Conservation (phyloP, 2,113 vertebrate genomes). For the Strix aluco region DNA sequence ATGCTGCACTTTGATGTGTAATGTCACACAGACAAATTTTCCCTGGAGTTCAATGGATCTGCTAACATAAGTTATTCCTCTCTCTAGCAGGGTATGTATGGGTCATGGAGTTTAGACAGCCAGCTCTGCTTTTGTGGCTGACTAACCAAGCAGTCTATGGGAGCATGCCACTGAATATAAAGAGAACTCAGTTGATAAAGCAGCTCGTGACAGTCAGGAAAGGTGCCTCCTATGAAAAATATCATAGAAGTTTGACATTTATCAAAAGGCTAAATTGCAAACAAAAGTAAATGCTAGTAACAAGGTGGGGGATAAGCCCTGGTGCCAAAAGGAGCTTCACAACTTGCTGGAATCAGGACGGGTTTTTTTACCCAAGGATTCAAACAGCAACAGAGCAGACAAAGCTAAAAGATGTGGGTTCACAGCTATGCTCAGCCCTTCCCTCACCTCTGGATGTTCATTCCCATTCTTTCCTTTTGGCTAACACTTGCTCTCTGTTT, state of each 20-base stretch:
- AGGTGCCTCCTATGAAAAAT: not conserved
- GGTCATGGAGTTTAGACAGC: not conserved
- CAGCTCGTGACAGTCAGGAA: not conserved
- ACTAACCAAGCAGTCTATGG: not conserved
- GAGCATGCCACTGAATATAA: not conserved
- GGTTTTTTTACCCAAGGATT: not conserved
- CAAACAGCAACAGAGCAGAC: not conserved
- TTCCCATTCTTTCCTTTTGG: not conserved
- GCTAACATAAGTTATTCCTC: not conserved
- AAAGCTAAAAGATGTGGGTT: not conserved
- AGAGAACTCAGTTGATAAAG: not conserved
- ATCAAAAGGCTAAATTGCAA: not conserved
- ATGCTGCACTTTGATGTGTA: not conserved
- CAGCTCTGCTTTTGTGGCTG: not conserved
- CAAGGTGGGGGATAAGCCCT: not conserved
- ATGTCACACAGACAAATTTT: not conserved
- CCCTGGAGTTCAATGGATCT: not conserved
- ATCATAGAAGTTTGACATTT: not conserved
- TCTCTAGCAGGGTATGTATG: not conserved
- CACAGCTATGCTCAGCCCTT: not conserved
- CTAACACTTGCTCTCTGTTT: not conserved
- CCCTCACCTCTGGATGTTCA: not conserved
- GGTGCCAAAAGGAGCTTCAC: not conserved
- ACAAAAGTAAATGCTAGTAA: not conserved
- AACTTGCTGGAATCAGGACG: not conserved